Evolutionary conservation across 1,140 invertebrate species (phyloP).

Genomic region (Pseudomyrmex sp.): DNA sequence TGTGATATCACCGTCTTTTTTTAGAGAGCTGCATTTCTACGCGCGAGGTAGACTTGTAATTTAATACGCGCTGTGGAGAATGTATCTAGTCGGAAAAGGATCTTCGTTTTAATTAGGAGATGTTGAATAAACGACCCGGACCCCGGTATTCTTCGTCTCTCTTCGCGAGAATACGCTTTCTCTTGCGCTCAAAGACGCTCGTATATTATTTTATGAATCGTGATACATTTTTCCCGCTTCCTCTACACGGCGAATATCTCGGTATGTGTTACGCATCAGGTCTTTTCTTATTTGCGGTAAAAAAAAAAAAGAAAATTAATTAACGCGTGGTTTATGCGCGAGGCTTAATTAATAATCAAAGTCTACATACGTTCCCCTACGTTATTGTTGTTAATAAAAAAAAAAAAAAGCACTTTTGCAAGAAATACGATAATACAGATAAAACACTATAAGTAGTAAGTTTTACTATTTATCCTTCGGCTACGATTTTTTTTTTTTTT

Average conservation of each 20-base stretch:
- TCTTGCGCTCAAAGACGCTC: neutral
- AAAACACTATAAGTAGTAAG: too few species aligned
- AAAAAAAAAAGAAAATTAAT: too few species aligned
- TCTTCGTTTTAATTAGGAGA: slow-evolving; percentile 67
- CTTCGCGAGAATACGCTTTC: neutral
- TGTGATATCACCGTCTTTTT: neutral
- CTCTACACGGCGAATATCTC: too few species aligned
- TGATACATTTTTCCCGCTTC: slow-evolving; percentile 1
- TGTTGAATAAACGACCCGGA: slow-evolving; percentile 33
- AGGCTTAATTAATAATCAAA: too few species aligned
- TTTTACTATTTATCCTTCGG: too few species aligned
- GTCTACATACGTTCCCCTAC: too few species aligned
- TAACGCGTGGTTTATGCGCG: too few species aligned
- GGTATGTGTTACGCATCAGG: too few species aligned
- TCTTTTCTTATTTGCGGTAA: neutral
- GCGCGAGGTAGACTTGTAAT: slow-evolving; percentile 1
- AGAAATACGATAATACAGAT: too few species aligned
- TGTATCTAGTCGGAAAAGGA: slow-evolving; percentile 48
- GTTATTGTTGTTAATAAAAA: too few species aligned
- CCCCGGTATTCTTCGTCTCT: neutral
- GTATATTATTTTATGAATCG: slow-evolving; percentile 19
- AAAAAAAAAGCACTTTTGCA: too few species aligned
- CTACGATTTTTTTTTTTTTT: too few species aligned
- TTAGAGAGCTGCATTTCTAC: slow-evolving; percentile 29
- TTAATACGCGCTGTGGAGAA: slow-evolving; percentile 5